Conservation (phyloP, 2,797 vertebrate species). For the Clarias platycephalus region DNA sequence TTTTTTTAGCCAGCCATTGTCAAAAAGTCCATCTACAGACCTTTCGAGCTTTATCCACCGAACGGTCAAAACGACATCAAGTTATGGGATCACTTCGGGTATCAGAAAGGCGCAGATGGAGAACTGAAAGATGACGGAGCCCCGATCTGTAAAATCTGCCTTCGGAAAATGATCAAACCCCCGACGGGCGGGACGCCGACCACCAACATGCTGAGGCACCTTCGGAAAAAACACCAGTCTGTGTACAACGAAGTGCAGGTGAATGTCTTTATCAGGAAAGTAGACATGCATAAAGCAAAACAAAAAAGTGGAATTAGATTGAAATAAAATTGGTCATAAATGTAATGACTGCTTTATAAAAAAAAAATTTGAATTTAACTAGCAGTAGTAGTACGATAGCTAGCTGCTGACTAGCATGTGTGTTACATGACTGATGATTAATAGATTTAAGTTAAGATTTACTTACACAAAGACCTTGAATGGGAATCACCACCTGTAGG, state of each 20-base stretch:
- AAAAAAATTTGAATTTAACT: neutral
- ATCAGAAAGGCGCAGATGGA: slow-evolving; percentile 17
- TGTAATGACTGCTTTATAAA: neutral
- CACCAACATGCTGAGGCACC: slow-evolving; percentile 48
- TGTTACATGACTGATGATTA: neutral
- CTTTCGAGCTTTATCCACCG: slow-evolving; percentile 24
- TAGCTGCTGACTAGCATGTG: neutral
- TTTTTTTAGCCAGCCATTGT: slow-evolving; percentile 28
- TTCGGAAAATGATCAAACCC: slow-evolving; percentile 38
- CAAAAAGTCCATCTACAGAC: slow-evolving; percentile 40
- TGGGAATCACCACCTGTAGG: too few relatives aligned
- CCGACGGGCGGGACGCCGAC: slow-evolving; percentile 20
- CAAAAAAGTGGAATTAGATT: too few relatives aligned
- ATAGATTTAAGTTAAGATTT: too few relatives aligned
- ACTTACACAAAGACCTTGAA: too few relatives aligned
- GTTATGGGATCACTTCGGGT: slow-evolving; percentile 45
- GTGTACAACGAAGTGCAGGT: slow-evolving; percentile 44
- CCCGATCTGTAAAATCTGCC: slow-evolving; percentile 43
- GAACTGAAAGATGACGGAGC: slow-evolving; percentile 37
- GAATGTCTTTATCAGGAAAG: neutral
- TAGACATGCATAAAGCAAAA: neutral
- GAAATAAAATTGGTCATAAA: too few relatives aligned
- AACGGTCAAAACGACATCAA: slow-evolving; percentile 36
- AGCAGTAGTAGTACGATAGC: too few relatives aligned
- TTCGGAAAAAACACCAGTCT: slow-evolving; percentile 39